Conservation (phyloP, 2,888 invertebrate genomes). For the Teleiodes luculella region DNA sequence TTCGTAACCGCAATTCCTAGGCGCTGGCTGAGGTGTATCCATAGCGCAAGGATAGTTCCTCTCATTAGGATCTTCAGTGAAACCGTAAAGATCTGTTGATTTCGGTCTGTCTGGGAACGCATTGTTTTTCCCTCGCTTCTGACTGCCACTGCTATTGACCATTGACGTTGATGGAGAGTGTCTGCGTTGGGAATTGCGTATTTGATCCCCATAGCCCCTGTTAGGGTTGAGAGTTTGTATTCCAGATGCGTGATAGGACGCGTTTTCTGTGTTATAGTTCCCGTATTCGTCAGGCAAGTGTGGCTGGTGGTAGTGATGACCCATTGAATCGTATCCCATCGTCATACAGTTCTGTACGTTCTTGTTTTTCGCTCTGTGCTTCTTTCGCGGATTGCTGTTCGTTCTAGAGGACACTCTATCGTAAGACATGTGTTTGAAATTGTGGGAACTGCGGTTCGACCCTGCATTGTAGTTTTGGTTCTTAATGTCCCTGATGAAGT, state of each 20-base stretch:
- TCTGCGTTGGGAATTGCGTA: slow-evolving; percentile 64
- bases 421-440: slow-evolving; percentile 75
- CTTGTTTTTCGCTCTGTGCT: slow-evolving; percentile 71
- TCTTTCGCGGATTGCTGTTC: slow-evolving; percentile 73
- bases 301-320: slow-evolving; percentile 74
- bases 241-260: slow-evolving; percentile 73
- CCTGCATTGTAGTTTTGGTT: slow-evolving; percentile 77
- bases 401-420: slow-evolving; percentile 72
- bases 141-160: slow-evolving; percentile 70
- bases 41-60: slow-evolving; percentile 64
- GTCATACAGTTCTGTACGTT: slow-evolving; percentile 78
- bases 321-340: slow-evolving; percentile 78
- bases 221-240: slow-evolving; percentile 75
- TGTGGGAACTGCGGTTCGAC: slow-evolving; percentile 71
- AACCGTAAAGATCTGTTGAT: slow-evolving; percentile 80
- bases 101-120: slow-evolving; percentile 82
- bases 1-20: slow-evolving; percentile 68
- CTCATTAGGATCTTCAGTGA: slow-evolving; percentile 69
- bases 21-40: slow-evolving; percentile 72
- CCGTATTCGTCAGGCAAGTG: slow-evolving; percentile 73
- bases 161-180: slow-evolving; percentile 68
- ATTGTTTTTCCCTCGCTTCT: slow-evolving; percentile 70
- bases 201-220: slow-evolving; percentile 67
- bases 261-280: slow-evolving; percentile 69
- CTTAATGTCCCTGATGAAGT: slow-evolving; percentile 71